phyloP scores from a whole-genome alignment of 2,888 invertebrate genomes.

The Neoaliturus tenellus region DNA sequence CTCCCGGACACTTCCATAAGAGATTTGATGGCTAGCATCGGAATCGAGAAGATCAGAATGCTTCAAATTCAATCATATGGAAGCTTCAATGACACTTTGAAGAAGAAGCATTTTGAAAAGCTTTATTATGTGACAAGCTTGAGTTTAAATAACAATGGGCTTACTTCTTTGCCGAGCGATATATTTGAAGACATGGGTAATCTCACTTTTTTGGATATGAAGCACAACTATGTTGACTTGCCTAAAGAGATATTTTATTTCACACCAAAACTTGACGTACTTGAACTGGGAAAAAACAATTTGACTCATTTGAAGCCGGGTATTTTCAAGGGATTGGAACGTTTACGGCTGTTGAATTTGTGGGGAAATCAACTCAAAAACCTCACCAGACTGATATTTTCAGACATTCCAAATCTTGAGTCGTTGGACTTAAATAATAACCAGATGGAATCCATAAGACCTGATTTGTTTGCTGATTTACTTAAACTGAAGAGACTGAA shows the following conservation, averaged over 20 bases:
- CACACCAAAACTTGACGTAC: conserved; percentile 74
- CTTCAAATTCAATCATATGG: conserved; percentile 73
- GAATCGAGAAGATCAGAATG: conserved; percentile 69
- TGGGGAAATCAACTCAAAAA: conserved; percentile 82
- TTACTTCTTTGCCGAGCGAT: conserved; percentile 78
- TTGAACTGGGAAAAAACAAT: conserved; percentile 82
- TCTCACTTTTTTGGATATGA: conserved; percentile 80
- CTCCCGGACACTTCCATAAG: conserved; percentile 75
- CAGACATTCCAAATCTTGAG: conserved; percentile 78
- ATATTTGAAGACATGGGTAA: conserved; percentile 77
- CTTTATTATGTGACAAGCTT: conserved; percentile 76
- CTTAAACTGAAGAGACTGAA: conserved; percentile 77
- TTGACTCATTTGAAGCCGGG: conserved; percentile 78
- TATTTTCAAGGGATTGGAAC: conserved; percentile 78
- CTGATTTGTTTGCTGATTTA: conserved; percentile 78
- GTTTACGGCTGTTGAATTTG: conserved; percentile 79
- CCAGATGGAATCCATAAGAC: conserved; percentile 77
- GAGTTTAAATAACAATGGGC: conserved; percentile 78
- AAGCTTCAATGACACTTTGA: conserved; percentile 76
- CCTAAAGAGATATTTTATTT: conserved; percentile 77
- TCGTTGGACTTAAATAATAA: conserved; percentile 83
- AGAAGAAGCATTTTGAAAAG: conserved; percentile 77
- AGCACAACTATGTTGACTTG: conserved; percentile 77
- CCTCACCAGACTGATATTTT: conserved; percentile 79
- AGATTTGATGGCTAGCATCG: conserved; percentile 73